Percentiles rank a stretch among this genome's conserved stretches.
phyloP scores from a whole-genome alignment of 2,888 invertebrate species.

The Acanthosepion pharaonis region DNA sequence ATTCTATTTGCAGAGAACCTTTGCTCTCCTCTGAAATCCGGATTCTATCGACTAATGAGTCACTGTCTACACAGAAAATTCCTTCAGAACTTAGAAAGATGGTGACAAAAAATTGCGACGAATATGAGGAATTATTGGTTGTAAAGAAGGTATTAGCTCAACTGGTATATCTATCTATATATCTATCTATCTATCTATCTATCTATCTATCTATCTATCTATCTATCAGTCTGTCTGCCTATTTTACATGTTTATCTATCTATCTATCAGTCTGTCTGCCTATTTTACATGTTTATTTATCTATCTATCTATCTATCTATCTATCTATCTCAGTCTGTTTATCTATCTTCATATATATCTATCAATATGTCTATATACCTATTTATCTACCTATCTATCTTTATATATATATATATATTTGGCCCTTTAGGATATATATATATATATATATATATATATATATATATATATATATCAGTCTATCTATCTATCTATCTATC shows the following conservation, averaged over 20 bases:
- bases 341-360: not conserved
- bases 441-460: not conserved
- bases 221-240: too few relatives aligned
- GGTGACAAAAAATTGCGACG: not conserved
- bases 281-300: not conserved
- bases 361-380: not conserved
- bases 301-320: not conserved
- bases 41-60: not conserved
- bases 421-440: too few relatives aligned
- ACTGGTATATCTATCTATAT: not conserved
- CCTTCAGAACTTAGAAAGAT: not conserved
- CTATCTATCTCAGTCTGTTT: too few relatives aligned
- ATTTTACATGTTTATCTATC: not conserved
- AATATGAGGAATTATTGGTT: not conserved
- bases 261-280: too few relatives aligned
- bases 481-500: not conserved
- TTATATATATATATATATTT: not conserved
- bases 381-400: too few relatives aligned
- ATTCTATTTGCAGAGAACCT: not conserved
- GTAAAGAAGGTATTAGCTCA: not conserved
- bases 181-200: not conserved
- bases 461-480: not conserved
- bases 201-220: not conserved
- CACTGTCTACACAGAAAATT: not conserved
- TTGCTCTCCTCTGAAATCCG: not conserved